phyloP scores from a whole-genome alignment of 2,113 vertebrate species.

The Eira barbara region DNA sequence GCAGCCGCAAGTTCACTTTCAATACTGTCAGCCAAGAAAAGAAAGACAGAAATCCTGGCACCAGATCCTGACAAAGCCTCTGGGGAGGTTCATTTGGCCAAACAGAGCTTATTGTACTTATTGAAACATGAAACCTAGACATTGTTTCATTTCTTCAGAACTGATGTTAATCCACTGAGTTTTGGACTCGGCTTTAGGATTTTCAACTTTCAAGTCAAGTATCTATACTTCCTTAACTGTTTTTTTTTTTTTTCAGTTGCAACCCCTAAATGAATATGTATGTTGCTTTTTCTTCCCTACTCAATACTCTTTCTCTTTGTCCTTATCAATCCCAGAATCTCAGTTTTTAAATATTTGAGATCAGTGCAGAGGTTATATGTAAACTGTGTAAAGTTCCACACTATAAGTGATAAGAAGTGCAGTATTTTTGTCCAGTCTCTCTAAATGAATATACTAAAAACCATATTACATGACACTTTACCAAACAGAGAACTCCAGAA shows the following conservation, averaged over 20 bases:
- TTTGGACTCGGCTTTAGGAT: background rate
- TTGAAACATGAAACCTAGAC: background rate
- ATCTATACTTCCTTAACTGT: background rate
- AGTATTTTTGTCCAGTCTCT: background rate
- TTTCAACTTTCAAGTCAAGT: background rate
- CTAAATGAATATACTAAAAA: background rate
- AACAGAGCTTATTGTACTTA: background rate
- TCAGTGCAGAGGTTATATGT: background rate
- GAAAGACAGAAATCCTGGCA: slow-evolving; percentile 14
- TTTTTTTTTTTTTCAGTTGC: background rate
- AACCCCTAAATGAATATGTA: background rate
- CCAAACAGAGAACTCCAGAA: background rate
- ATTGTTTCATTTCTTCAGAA: background rate
- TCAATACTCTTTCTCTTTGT: background rate
- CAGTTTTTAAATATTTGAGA: background rate
- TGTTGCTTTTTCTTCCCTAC: background rate
- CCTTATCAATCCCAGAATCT: background rate
- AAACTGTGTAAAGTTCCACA: background rate
- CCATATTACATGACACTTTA: background rate
- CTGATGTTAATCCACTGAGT: background rate
- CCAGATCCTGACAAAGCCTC: background rate
- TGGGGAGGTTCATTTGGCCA: background rate
- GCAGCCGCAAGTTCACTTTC: background rate
- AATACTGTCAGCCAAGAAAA: background rate
- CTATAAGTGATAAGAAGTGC: background rate